These are phyloP conservation scores for Scomber colias DNA, from an alignment of 2,113 vertebrate species.

Conservation along the genomic window DNA sequence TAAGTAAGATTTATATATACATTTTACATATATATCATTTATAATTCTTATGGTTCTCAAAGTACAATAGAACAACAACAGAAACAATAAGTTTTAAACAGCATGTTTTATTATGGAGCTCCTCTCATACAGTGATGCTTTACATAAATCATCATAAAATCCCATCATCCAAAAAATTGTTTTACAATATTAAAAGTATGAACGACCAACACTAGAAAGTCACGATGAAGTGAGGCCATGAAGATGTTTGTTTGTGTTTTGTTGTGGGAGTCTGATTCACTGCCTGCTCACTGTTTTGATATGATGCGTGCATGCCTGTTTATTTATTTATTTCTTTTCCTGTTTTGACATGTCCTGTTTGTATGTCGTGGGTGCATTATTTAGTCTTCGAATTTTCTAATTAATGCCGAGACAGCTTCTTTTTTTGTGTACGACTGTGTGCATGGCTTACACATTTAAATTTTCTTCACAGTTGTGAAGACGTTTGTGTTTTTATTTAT, in stretches of 20 bases:
- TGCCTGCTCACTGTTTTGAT: slow-evolving; percentile 27
- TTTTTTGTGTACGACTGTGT: not conserved
- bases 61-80: no score
- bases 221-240: not conserved
- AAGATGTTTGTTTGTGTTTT: slow-evolving; percentile 20
- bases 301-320: not conserved
- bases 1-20: no score
- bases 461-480: slow-evolving; percentile 3
- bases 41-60: no score
- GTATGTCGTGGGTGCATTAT: not conserved
- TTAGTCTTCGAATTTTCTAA: not conserved
- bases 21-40: no score
- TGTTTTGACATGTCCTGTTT: not conserved
- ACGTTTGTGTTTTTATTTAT: not conserved
- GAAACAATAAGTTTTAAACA: no score
- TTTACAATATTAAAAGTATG: no score
- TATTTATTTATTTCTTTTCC: slow-evolving; percentile 6
- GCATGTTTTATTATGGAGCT: no score
- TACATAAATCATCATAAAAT: no score
- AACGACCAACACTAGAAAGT: not conserved
- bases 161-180: no score
- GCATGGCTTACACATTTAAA: not conserved
- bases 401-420: not conserved
- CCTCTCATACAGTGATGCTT: no score
- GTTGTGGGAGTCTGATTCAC: slow-evolving; percentile 39